phyloP scores from a whole-genome alignment of 1,140 invertebrate genomes.

The Drosophila sp. region DNA sequence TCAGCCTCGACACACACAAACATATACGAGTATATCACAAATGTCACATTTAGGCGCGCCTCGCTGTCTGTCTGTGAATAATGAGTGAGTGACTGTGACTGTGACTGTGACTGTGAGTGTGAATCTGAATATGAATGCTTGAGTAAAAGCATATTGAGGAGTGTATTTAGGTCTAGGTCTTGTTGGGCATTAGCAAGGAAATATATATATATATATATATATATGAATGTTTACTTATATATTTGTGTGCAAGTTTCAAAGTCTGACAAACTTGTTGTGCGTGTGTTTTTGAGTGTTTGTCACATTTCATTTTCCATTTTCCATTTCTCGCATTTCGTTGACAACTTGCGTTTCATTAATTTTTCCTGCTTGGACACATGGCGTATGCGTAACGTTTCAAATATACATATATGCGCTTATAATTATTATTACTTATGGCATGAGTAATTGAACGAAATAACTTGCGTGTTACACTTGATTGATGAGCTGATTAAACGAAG shows the following conservation, averaged over 20 bases:
- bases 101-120: background rate
- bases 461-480: constrained; percentile 51
- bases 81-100: constrained; percentile 19
- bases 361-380: constrained; percentile 19
- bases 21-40: constrained; percentile 31
- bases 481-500: constrained; percentile 56
- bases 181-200: constrained; percentile 38
- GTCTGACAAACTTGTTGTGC: constrained; percentile 5
- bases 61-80: constrained; percentile 39
- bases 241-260: too few species aligned
- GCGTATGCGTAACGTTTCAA: constrained; percentile 51
- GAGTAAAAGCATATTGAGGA: constrained; percentile 36
- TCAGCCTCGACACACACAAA: background rate
- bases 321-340: constrained; percentile 29
- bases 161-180: constrained; percentile 50
- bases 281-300: constrained; percentile 14
- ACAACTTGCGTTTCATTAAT: constrained; percentile 52
- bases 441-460: constrained; percentile 61
- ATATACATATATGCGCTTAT: constrained; percentile 10
- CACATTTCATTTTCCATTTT: constrained; percentile 43
- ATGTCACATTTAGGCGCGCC: constrained; percentile 47
- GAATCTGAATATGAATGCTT: constrained; percentile 18
- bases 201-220: background rate
- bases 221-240: too few species aligned
- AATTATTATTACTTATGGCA: constrained; percentile 39